Evolutionary conservation across 2,888 invertebrate species (phyloP).

Genomic region (Melinopterus prodromus): DNA sequence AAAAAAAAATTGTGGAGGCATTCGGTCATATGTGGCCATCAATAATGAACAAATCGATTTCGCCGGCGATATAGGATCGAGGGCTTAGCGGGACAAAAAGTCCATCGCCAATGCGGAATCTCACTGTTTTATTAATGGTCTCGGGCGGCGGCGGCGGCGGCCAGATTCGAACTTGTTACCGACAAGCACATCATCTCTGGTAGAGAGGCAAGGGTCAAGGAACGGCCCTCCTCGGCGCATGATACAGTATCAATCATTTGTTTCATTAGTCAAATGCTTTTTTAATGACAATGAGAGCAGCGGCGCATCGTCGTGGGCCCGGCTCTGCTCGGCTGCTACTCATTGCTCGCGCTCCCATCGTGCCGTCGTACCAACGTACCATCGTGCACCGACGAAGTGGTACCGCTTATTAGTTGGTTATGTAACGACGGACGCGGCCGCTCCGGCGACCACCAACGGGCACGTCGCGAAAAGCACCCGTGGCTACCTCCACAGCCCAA

Average conservation of each 20-base stretch:
- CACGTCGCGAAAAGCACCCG: constrained; percentile 14
- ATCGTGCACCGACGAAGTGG: constrained; percentile 18
- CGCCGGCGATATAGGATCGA: not conserved
- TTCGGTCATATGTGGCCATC: no score
- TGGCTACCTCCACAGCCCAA: constrained; percentile 4
- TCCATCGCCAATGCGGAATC: constrained; percentile 51
- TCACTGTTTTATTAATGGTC: constrained; percentile 59
- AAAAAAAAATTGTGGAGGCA: no score
- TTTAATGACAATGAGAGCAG: constrained; percentile 54
- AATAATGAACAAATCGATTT: not conserved
- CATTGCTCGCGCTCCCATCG: not conserved
- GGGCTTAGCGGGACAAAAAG: constrained; percentile 20
- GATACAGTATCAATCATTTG: constrained; percentile 58
- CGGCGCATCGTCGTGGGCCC: constrained; percentile 19
- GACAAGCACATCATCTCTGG: constrained; percentile 44
- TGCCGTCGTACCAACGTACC: not conserved
- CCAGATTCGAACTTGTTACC: constrained; percentile 54
- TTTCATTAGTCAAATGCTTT: constrained; percentile 58
- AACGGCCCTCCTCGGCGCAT: constrained; percentile 51
- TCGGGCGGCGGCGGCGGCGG: constrained; percentile 53
- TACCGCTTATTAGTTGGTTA: constrained; percentile 33
- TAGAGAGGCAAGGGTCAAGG: constrained; percentile 45
- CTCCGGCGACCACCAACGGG: constrained; percentile 9
- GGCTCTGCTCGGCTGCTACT: constrained; percentile 27
- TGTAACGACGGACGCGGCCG: constrained; percentile 31